Base-by-base conservation (phyloP, 2,113 vertebrate genomes). In the Caloenas nicobarica region DNA sequence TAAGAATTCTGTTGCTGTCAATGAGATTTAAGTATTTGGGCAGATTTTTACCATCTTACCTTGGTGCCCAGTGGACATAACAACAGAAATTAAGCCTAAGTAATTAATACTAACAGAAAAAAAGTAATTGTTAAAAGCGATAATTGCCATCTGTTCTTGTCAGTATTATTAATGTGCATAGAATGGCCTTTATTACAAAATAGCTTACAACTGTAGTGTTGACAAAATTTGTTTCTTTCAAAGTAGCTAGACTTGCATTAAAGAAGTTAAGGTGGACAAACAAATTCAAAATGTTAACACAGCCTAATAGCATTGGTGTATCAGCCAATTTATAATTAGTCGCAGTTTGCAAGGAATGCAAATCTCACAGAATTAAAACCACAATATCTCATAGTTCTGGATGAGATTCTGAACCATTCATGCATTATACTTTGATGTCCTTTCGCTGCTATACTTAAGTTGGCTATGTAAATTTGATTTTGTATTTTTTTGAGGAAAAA, bases 71-170 rank as follows among this genome's bases (percentile, higher is more conserved):
- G 42, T 68, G 73, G 91, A 95, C 42, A 85, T 83, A 78, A 76
- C 86, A 92, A 95, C 53, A 93, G 80, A 95, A 95, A 97, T 94
- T 92, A 97, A 96, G 89, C 53, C 81, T 50, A 88, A 46, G 64
- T 96, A 96, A 96, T 96, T 97, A 97, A 97, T 97, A 96, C 54
- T 93, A 97, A 82, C 54, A 91, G 91, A 81, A 96, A 88, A 93
- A 91, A 93, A 87, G 72, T 10, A 94, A 93, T 87, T 85, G 53
- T 97, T 96, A 88, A 95, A 97, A 97, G 66, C 13, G 0, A 64
- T 94, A 97, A 95, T 94, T 91, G 60, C 96, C 95, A 96, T 98
- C 97, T 98, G 96, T 96, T 97, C 82, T 96, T 93, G 90, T 97
- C 96, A 97, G 81, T 88, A 50, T 91, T 94, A 90, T 95, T 96